These are phyloP conservation scores for Nerophis lumbriciformis DNA, from an alignment of 2,113 vertebrate genomes.

Conservation along the genomic window DNA sequence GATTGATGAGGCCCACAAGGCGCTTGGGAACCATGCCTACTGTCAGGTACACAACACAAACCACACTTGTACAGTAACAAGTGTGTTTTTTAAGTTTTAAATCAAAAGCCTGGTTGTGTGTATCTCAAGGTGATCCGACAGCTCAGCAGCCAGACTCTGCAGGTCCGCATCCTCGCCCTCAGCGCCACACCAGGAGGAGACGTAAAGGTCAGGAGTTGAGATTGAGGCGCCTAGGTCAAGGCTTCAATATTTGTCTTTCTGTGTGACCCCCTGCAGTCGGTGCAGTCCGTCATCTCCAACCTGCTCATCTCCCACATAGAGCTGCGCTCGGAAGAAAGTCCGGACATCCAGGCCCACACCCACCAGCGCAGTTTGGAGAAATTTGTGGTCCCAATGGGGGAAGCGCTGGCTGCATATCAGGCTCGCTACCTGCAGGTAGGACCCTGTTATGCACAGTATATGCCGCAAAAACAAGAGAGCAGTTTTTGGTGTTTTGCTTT, in stretches of 20 bases:
- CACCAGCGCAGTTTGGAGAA: constrained; percentile 87
- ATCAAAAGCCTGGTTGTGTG: not conserved
- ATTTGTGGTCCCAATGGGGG: constrained; percentile 83
- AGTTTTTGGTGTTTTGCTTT: constrained; percentile 29
- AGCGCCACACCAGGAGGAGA: constrained; percentile 93
- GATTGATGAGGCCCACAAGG: constrained; percentile 95
- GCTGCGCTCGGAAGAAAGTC: constrained; percentile 86
- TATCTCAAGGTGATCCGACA: constrained; percentile 82
- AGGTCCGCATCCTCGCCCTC: constrained; percentile 89
- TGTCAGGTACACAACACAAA: constrained; percentile 76
- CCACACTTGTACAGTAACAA: not conserved
- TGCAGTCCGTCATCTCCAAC: constrained; percentile 94
- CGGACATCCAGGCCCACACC: constrained; percentile 84
- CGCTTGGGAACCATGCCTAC: constrained; percentile 92
- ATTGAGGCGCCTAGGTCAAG: constrained; percentile 79
- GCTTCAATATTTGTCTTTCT: not conserved
- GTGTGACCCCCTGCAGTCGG: constrained; percentile 69
- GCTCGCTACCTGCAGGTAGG: constrained; percentile 81
- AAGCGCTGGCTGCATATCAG: constrained; percentile 75
- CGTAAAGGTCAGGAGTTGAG: constrained; percentile 73
- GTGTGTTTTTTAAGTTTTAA: not conserved
- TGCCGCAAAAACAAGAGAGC: no score
- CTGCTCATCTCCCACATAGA: constrained; percentile 89
- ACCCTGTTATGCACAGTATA: not conserved
- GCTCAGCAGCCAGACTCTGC: constrained; percentile 77